phyloP scores from a whole-genome alignment of 2,797 vertebrate genomes.

The Fratercula arctica region DNA sequence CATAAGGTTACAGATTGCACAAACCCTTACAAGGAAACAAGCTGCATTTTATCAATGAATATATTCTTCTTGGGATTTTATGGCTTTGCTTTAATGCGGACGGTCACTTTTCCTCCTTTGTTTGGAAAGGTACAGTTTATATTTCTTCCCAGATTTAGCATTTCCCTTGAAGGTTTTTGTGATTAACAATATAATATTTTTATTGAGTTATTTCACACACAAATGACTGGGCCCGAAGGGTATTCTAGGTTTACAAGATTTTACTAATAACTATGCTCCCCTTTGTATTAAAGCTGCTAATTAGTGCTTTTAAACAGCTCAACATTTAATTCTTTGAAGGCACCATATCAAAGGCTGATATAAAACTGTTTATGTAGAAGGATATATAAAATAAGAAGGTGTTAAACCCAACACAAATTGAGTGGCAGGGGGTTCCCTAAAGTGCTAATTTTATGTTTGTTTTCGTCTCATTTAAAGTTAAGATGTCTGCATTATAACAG shows the following conservation, averaged over 20 bases:
- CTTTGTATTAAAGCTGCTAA: slow-evolving; percentile 75
- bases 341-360: slow-evolving; percentile 72
- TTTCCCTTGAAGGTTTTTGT: slow-evolving; percentile 71
- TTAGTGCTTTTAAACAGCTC: slow-evolving; percentile 80
- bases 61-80: slow-evolving; percentile 55
- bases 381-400: slow-evolving; percentile 78
- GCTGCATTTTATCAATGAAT: slow-evolving; percentile 64
- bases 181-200: slow-evolving; percentile 75
- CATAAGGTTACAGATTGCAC: slow-evolving; percentile 43
- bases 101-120: slow-evolving; percentile 65
- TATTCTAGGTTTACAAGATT: slow-evolving; percentile 75
- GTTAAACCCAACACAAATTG: slow-evolving; percentile 77
- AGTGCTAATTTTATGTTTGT: slow-evolving; percentile 81
- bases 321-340: slow-evolving; percentile 73
- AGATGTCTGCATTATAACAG: slow-evolving; percentile 70
- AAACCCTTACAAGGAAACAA: slow-evolving; percentile 24
- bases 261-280: slow-evolving; percentile 72
- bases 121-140: slow-evolving; percentile 69
- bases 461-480: slow-evolving; percentile 77
- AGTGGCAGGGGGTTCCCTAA: slow-evolving; percentile 71
- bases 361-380: slow-evolving; percentile 80
- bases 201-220: slow-evolving; percentile 72
- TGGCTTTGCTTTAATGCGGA: slow-evolving; percentile 40
- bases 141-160: slow-evolving; percentile 69
- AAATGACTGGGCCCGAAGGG: slow-evolving; percentile 69